A percentile compares a stretch with the other conserved stretches of the same genome.
Evolutionary conservation across 2,888 invertebrate genomes (phyloP).

Genomic region (Calliphora vomitoria): DNA sequence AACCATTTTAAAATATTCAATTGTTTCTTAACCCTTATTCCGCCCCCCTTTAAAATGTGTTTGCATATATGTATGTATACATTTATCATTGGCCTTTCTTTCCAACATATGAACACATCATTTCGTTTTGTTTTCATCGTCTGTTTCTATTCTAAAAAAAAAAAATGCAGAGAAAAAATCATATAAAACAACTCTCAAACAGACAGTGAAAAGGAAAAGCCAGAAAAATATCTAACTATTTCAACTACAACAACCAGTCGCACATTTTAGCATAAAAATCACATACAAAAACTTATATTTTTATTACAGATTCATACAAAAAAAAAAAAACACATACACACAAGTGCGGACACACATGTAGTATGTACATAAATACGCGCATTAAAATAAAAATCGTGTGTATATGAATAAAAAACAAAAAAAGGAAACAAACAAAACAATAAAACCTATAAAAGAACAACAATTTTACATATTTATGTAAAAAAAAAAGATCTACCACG

Average conservation of each 20-base stretch:
- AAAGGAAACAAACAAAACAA: constrained; percentile 3
- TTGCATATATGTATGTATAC: not conserved
- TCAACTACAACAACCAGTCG: not conserved
- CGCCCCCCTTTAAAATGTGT: not conserved
- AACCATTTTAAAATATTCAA: too few species aligned
- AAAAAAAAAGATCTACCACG: not conserved
- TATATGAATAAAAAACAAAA: not conserved
- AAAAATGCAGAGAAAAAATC: not conserved
- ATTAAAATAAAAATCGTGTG: constrained; percentile 3
- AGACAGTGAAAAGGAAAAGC: constrained; percentile 12
- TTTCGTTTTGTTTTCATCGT: constrained; percentile 34
- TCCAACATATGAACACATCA: not conserved
- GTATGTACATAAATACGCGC: not conserved
- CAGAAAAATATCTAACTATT: constrained; percentile 25
- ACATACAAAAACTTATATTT: constrained; percentile 15
- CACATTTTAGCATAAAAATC: constrained; percentile 51
- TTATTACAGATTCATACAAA: constrained; percentile 38
- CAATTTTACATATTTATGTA: not conserved
- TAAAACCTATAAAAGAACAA: constrained; percentile 7
- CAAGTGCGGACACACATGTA: not conserved
- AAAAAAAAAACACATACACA: constrained; percentile 13
- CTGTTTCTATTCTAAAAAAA: constrained; percentile 45
- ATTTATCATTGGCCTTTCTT: too few species aligned
- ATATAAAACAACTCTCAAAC: not conserved
- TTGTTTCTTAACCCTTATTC: too few species aligned